Evolutionary conservation across 2,797 vertebrate species (phyloP), one percentile per base, ranked within the genome.

Genomic region (Mormyrus hasselquistii): DNA sequence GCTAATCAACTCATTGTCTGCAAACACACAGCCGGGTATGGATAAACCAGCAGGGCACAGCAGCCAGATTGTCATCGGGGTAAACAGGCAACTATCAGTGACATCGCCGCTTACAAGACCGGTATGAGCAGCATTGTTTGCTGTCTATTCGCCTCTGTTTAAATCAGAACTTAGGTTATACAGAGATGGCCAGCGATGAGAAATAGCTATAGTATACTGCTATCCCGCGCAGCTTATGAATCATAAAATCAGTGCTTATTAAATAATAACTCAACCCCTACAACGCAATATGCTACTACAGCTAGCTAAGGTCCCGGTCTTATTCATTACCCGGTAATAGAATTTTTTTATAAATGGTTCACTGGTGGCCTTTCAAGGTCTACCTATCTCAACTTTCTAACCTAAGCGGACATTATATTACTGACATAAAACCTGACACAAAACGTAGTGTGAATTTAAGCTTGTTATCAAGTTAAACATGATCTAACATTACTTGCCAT

Each of bases 291-390:
- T 49, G 59, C 73, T 89, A 34, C 38, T 76, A 34, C n/a, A 12
- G 85, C 38, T 88, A 55, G 52, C 52, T 55, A 83, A 52, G 19
- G 47, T 44, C 53, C 79, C 87, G 25, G 50, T 50, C 59, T 90
- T 79, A 88, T 59, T 69, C 82, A 53, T 86, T 62, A 25, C 86
- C 69, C 57, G 52, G 79, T 85, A 41, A 69, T 65, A 44, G 2
- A 47, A 44, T 22, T 29, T 87, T 87, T 57, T 14, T 52, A 34
- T 55, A n/a, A 90, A 90, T 62, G 84, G 88, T 29, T 89, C 65
- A 47, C 84, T 22, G 47, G 19, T 34, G 79, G 86, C 84, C 83
- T 62, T 88, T 29, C 65, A 19, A 59, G 52, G 10, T 79, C 50
- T 57, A 87, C 53, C 69, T 65, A 44, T 87, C 76, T 41, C 16